Evolutionary conservation across 2,888 invertebrate species (phyloP).

Genomic region (Stratiomys singularior): DNA sequence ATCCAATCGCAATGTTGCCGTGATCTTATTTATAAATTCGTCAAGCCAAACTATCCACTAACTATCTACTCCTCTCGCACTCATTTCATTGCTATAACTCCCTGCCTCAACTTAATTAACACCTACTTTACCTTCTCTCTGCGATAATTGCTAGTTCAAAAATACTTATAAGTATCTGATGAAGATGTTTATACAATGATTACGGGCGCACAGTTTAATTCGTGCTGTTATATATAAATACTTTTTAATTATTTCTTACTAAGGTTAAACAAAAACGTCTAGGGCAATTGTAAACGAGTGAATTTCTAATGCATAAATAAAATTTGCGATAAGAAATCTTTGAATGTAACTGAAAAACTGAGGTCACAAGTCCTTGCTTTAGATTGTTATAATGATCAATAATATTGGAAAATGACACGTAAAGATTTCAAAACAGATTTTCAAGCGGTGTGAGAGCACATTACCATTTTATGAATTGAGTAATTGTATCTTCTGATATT

Average conservation of each 20-base stretch:
- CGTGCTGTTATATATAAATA: neutral
- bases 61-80: neutral
- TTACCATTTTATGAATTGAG: conserved; percentile 38
- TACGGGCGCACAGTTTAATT: neutral
- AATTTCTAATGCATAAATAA: neutral
- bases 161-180: neutral
- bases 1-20: neutral
- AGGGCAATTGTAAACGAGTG: neutral
- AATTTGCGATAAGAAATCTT: neutral
- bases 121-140: neutral
- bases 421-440: conserved; percentile 6
- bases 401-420: conserved; percentile 25
- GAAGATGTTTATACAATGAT: conserved; percentile 2
- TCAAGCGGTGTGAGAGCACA: conserved; percentile 6
- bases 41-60: neutral
- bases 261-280: conserved; percentile 1
- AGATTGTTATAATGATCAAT: neutral
- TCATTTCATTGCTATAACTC: neutral
- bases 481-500: conserved; percentile 42
- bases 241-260: neutral
- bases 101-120: neutral
- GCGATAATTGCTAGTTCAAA: neutral
- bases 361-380: neutral
- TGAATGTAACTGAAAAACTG: conserved; percentile 11
- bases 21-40: neutral